These are phyloP conservation scores for Perca flavescens DNA, from an alignment of 2,113 vertebrate species.

Conservation along the genomic window DNA sequence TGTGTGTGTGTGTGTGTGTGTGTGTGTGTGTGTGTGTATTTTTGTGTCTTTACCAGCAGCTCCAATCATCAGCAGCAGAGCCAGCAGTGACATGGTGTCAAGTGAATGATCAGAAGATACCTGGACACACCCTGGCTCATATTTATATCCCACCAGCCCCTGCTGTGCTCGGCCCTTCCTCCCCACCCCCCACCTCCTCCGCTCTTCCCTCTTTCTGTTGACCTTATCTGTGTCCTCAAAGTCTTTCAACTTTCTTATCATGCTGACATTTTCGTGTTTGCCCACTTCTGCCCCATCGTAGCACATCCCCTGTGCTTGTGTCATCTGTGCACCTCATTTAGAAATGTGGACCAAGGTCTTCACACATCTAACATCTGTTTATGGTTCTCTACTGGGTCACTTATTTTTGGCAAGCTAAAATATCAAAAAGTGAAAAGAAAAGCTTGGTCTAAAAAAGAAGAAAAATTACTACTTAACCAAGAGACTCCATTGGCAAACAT, in stretches of 20 bases:
- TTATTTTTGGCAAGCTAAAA: constrained; percentile 30
- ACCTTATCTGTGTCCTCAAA: constrained; percentile 17
- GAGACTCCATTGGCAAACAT: background rate
- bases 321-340: constrained; percentile 27
- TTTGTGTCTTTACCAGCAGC: constrained; percentile 74
- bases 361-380: constrained; percentile 52
- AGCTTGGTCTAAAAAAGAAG: background rate
- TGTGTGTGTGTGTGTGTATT: constrained; percentile 10
- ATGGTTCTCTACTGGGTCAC: constrained; percentile 34
- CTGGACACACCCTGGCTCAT: constrained; percentile 16
- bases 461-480: background rate
- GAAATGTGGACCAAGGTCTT: constrained; percentile 42
- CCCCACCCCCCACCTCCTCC: background rate
- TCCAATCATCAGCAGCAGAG: constrained; percentile 77
- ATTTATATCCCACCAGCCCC: constrained; percentile 62
- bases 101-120: constrained; percentile 59
- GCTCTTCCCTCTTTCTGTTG: background rate
- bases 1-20: background rate
- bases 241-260: constrained; percentile 33
- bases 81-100: constrained; percentile 74
- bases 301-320: background rate
- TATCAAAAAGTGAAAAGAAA: background rate
- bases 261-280: constrained; percentile 24
- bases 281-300: background rate
- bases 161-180: background rate